These are phyloP conservation scores for Diplodus sargus DNA, from an alignment of 2,797 vertebrate genomes.

Conservation along the genomic window DNA sequence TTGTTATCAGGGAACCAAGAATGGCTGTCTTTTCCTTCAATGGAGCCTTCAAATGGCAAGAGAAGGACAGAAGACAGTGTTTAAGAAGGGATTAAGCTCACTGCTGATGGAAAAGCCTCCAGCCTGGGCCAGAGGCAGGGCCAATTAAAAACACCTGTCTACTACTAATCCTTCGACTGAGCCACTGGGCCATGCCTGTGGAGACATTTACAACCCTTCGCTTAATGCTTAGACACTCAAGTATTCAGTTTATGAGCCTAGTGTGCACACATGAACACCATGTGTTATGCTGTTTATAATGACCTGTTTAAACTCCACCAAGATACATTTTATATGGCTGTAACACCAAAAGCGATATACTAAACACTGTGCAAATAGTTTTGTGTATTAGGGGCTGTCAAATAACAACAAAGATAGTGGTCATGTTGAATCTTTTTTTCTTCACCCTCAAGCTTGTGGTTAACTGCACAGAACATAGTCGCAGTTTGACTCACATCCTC, in stretches of 20 bases:
- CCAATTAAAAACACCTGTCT: constrained; percentile 76
- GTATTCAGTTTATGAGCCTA: constrained; percentile 30
- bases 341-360: neutral
- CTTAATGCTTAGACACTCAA: neutral
- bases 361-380: no score
- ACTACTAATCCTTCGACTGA: constrained; percentile 51
- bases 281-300: constrained; percentile 21
- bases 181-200: constrained; percentile 23
- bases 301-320: neutral
- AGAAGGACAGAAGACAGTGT: constrained; percentile 3
- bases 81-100: constrained; percentile 35
- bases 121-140: constrained; percentile 31
- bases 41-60: constrained; percentile 26
- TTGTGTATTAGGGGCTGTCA: no score
- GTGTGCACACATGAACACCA: constrained; percentile 2
- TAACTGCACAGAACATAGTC: no score
- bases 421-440: no score
- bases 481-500: no score
- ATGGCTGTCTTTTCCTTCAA: neutral
- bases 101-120: constrained; percentile 35
- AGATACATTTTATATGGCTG: neutral
- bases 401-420: no score
- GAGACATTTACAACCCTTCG: constrained; percentile 17
- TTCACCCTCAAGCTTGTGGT: no score
- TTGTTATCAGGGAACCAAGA: constrained; percentile 18